A percentile compares a stretch with the other conserved stretches of the same genome.
phyloP scores from a whole-genome alignment of 2,113 vertebrate species.

The Thinocorus orbignyianus region DNA sequence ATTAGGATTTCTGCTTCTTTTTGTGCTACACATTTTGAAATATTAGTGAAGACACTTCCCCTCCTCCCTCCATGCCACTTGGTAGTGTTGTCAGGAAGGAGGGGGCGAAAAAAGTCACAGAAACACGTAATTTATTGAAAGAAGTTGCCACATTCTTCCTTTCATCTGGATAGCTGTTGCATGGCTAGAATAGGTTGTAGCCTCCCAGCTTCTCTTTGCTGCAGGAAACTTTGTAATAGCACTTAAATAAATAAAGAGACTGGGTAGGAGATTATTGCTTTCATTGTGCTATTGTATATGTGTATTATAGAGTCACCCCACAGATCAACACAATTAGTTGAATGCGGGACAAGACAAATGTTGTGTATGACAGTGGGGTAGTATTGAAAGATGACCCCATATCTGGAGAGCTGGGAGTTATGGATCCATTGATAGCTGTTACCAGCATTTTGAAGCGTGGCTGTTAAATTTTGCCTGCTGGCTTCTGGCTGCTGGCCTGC shows the following conservation, averaged over 20 bases:
- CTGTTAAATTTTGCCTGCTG: conserved; percentile 83
- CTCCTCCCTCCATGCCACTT: not conserved
- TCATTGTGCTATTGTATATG: conserved; percentile 92
- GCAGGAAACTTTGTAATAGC: conserved; percentile 91
- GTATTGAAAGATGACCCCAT: conserved; percentile 89
- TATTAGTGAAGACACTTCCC: not conserved
- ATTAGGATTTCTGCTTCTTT: not conserved
- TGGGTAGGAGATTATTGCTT: conserved; percentile 89
- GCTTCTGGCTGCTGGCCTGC: conserved; percentile 81
- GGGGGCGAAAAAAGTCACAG: not conserved
- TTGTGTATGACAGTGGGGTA: conserved; percentile 88
- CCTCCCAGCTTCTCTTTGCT: conserved; percentile 79
- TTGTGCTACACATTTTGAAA: not conserved
- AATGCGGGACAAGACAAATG: conserved; percentile 85
- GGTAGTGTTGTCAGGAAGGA: not conserved
- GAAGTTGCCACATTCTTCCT: not conserved
- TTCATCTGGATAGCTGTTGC: conserved; percentile 10
- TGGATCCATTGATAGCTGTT: conserved; percentile 81
- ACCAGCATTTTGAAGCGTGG: conserved; percentile 78
- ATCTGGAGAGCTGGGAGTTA: conserved; percentile 82
- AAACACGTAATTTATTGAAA: not conserved
- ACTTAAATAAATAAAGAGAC: conserved; percentile 87
- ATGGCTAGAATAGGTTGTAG: conserved; percentile 9
- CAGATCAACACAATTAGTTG: conserved; percentile 79
- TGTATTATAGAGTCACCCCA: conserved; percentile 77